These are phyloP conservation scores for Dromaius novaehollandiae DNA, from an alignment of 2,113 vertebrate genomes.

Conservation along the genomic window DNA sequence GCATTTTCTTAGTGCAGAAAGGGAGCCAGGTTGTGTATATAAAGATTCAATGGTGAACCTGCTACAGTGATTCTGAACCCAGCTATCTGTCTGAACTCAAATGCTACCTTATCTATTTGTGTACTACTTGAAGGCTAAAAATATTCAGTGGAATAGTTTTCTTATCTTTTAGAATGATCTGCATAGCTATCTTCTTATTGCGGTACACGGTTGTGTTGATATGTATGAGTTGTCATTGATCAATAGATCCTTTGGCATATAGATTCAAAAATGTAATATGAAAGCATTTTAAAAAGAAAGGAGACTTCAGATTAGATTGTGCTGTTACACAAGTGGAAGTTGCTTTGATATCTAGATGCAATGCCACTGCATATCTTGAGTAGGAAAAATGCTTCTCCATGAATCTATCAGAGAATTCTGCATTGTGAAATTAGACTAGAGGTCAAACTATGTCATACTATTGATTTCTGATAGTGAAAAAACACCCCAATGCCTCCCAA, in stretches of 20 bases:
- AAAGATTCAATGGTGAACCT: not conserved
- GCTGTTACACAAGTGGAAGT: not conserved
- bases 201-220: slow-evolving; percentile 6
- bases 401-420: not conserved
- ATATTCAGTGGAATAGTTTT: slow-evolving; percentile 41
- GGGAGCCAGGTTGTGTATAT: not conserved
- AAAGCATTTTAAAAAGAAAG: slow-evolving; percentile 37
- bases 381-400: not conserved
- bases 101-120: slow-evolving; percentile 8
- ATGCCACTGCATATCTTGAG: not conserved
- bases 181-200: slow-evolving; percentile 15
- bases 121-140: slow-evolving; percentile 38
- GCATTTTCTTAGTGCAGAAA: not conserved
- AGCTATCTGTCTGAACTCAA: not conserved
- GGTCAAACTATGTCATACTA: not conserved
- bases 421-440: not conserved
- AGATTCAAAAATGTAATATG: slow-evolving; percentile 16
- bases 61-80: not conserved
- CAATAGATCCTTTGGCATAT: slow-evolving; percentile 29
- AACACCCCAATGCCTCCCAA: not conserved
- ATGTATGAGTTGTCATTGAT: slow-evolving; percentile 15
- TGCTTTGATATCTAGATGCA: slow-evolving; percentile 15
- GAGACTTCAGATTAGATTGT: not conserved
- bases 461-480: not conserved
- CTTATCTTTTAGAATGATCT: slow-evolving; percentile 48